Percentiles rank a stretch among this genome's conserved stretches.
phyloP scores from a whole-genome alignment of 2,888 invertebrate genomes.

The Chrysolina haemoptera region DNA sequence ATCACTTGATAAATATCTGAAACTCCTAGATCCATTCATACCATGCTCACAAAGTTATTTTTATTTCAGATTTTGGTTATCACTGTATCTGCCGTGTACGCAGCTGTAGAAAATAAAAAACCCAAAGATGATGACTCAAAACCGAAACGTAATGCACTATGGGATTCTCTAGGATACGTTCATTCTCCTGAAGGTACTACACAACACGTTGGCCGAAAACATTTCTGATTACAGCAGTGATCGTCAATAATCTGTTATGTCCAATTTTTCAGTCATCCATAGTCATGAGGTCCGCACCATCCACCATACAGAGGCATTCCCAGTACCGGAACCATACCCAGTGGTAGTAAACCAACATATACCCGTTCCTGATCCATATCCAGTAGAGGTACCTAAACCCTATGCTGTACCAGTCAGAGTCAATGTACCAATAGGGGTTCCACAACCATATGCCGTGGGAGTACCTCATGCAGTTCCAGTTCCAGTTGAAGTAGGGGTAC shows the following conservation, averaged over 20 bases:
- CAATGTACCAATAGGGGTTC: conserved; percentile 47
- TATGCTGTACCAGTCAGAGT: conserved; percentile 52
- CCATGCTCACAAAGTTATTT: background rate
- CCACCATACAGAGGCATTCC: conserved; percentile 27
- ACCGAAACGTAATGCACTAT: background rate
- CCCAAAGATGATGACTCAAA: background rate
- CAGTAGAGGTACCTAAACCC: conserved; percentile 51
- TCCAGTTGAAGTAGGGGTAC: conserved; percentile 34
- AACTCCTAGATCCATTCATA: no score
- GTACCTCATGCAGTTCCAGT: conserved; percentile 39
- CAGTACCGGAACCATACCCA: conserved; percentile 46
- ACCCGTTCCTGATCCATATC: conserved; percentile 50
- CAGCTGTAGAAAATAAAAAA: background rate
- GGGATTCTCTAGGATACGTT: background rate
- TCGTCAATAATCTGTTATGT: background rate
- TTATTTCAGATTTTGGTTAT: background rate
- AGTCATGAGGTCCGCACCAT: conserved; percentile 35
- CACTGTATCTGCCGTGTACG: background rate
- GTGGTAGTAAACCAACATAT: conserved; percentile 38
- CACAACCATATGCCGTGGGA: conserved; percentile 35
- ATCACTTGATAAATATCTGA: no score
- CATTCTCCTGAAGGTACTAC: background rate
- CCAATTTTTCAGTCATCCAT: background rate
- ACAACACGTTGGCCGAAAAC: background rate
- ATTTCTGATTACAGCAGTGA: background rate